phyloP scores from a whole-genome alignment of 2,797 vertebrate genomes.

The Geotrypetes seraphini region DNA sequence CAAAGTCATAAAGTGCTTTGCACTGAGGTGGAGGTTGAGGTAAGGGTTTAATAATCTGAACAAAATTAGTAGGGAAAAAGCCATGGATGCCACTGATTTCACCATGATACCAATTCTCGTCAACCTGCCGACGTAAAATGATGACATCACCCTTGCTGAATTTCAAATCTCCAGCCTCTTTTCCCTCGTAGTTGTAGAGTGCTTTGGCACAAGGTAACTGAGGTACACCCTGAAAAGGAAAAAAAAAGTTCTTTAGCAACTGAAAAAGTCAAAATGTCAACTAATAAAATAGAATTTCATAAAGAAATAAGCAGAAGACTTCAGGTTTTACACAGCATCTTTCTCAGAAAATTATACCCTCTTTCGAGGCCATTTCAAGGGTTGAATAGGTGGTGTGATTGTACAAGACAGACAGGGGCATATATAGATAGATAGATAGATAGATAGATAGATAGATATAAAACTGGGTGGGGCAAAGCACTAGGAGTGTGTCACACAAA shows the following conservation, averaged over 20 bases:
- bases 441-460: no score
- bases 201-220: conserved; percentile 97
- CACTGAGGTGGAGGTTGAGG: conserved; percentile 95
- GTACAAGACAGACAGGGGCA: no score
- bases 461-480: no score
- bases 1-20: conserved; percentile 97
- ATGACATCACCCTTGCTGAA: conserved; percentile 95
- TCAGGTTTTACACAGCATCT: no score
- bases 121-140: conserved; percentile 92
- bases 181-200: conserved; percentile 95
- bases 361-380: no score
- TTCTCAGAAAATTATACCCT: no score
- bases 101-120: conserved; percentile 97
- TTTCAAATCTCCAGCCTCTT: conserved; percentile 93
- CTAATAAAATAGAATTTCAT: no score
- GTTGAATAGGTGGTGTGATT: no score
- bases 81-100: conserved; percentile 90
- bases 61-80: conserved; percentile 96
- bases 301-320: no score
- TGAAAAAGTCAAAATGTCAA: neutral
- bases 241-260: neutral
- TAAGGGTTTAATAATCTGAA: conserved; percentile 94
- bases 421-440: no score
- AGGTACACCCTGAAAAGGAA: conserved; percentile 68
- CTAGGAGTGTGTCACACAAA: no score